These are phyloP conservation scores for Bettongia penicillata DNA, from an alignment of 2,113 vertebrate species.

Conservation along the genomic window DNA sequence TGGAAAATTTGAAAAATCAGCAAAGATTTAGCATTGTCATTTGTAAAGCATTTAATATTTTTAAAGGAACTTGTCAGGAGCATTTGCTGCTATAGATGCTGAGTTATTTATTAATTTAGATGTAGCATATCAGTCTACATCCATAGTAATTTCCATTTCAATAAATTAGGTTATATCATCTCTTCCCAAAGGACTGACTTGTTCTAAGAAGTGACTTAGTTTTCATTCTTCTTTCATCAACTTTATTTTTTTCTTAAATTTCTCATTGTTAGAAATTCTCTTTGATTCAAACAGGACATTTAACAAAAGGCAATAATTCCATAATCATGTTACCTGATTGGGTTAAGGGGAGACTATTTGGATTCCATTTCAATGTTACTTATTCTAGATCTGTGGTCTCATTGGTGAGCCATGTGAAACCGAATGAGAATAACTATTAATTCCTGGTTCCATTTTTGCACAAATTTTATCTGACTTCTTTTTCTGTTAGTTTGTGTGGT, in stretches of 20 bases:
- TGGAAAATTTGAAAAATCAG: slow-evolving; percentile 32
- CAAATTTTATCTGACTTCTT: not conserved
- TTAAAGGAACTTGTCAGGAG: slow-evolving; percentile 55
- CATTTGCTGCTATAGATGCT: slow-evolving; percentile 34
- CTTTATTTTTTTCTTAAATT: not conserved
- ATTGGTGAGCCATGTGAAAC: not conserved
- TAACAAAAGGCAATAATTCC: fast-evolving
- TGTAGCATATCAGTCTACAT: slow-evolving; percentile 41
- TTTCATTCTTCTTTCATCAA: not conserved
- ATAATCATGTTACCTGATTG: not conserved
- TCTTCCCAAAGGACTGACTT: slow-evolving; percentile 30
- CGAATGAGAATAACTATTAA: not conserved
- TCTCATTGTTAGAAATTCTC: not conserved
- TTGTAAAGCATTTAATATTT: slow-evolving; percentile 39
- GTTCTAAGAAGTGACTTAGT: not conserved
- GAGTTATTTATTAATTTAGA: slow-evolving; percentile 67
- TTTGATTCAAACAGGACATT: not conserved
- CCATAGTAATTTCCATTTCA: slow-evolving; percentile 57
- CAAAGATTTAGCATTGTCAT: not conserved
- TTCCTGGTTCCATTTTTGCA: not conserved
- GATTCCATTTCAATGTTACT: not conserved
- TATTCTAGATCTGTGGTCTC: not conserved
- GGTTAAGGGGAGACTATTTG: not conserved
- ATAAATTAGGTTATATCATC: slow-evolving; percentile 24
- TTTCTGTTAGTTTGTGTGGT: not conserved